These are phyloP conservation scores for Pogonomyrmex barbatus DNA, from an alignment of 1,140 invertebrate genomes.

Conservation along the genomic window DNA sequence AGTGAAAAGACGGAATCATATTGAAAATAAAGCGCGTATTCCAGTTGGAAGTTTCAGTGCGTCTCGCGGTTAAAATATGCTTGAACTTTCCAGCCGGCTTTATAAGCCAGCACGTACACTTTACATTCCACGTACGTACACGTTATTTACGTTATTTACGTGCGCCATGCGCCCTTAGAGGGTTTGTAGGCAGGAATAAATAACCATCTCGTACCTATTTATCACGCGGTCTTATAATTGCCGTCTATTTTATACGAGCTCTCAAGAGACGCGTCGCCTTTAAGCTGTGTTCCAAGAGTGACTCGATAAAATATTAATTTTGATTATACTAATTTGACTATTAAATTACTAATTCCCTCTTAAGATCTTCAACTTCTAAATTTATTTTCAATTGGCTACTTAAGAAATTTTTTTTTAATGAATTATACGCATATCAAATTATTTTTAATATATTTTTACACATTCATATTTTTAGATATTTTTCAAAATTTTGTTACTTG, in stretches of 20 bases:
- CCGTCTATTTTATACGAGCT: conserved; percentile 28
- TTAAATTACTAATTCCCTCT: background rate
- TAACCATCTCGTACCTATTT: conserved; percentile 38
- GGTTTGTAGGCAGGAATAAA: conserved; percentile 47
- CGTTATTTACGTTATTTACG: conserved; percentile 60
- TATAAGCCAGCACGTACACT: conserved; percentile 42
- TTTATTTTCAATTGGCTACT: background rate
- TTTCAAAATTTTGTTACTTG: background rate
- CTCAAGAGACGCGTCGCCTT: background rate
- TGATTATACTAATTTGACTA: background rate
- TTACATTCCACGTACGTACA: conserved; percentile 49
- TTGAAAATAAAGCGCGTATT: conserved; percentile 49
- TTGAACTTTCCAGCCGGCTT: conserved; percentile 28
- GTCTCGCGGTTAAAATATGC: conserved; percentile 45
- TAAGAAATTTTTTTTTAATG: background rate
- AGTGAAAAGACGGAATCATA: conserved; percentile 15
- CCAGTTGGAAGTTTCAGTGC: conserved; percentile 27
- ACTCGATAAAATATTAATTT: conserved; percentile 1
- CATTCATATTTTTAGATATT: background rate
- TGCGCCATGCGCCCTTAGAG: conserved; percentile 2
- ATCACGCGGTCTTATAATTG: conserved; percentile 43
- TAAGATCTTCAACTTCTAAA: background rate
- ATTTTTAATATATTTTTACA: background rate
- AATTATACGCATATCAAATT: background rate
- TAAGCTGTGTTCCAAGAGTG: background rate